Evolutionary conservation across 2,797 vertebrate genomes (phyloP), one percentile per base, ranked within the genome.

Genomic region (Apogon talboti): DNA sequence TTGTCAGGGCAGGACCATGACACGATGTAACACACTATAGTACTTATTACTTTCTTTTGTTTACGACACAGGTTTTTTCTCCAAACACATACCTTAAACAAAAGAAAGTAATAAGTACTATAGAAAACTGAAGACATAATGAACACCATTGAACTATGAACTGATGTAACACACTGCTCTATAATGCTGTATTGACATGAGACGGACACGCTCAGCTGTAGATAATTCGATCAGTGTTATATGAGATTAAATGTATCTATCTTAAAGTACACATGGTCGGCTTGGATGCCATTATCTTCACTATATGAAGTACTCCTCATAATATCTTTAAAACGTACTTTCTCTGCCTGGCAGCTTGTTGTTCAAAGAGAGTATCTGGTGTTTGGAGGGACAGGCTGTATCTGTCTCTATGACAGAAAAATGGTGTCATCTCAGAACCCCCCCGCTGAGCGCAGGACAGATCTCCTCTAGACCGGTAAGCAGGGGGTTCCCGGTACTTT

Each of bases 251-350:
- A 21, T 14, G 7, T 8, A n/a, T 12, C 0, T 16, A 11, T 15
- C 6, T 43, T 35, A 21, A 60, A 53, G 3, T 11, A 5, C 11
- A 42, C 56, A 48, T 35, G 3, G n/a, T n/a, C n/a, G n/a, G n/a
- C n/a, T n/a, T 38, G 15, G 15, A 54, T 28, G 19, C 11, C 5
- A 4, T 51, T 65, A 13, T 59, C 9, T 63, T n/a, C 9, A 47
- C 2, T 13, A 6, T 33, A 33, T 33, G 1, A 35, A 52, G 45
- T 19, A 33, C 1, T 7, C 14, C 42, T 14, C 41, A 14, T 6
- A 35, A 33, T 35, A 30, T 11, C 1, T 13, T 16, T 30, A 14
- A 28, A 14, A 76, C 87, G 81, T 74, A 90, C 89, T 28, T 58
- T 44, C 18, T 74, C 74, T 69, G 38, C 5, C 40, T 10, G 48